Percentiles rank a stretch among this genome's conserved stretches.
These are phyloP conservation scores for Salmo trutta DNA, from an alignment of 2,797 vertebrate species.

Conservation along the genomic window DNA sequence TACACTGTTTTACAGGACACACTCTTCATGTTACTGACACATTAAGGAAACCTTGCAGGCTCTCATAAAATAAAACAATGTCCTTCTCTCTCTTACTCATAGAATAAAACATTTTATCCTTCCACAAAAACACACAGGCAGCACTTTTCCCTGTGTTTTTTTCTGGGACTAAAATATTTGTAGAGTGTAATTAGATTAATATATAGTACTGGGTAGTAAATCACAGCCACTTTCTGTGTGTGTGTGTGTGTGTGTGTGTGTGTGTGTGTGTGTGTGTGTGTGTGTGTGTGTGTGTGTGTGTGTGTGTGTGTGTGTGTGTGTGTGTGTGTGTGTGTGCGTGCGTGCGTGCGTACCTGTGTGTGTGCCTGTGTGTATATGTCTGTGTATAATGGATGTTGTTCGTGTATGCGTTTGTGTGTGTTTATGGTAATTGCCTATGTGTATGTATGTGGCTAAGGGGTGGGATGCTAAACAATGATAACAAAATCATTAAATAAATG, in stretches of 20 bases:
- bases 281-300: constrained; percentile 4
- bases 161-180: constrained; percentile 65
- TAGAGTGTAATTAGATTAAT: constrained; percentile 79
- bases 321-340: neutral
- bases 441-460: constrained; percentile 20
- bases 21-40: constrained; percentile 68
- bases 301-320: constrained; percentile 6
- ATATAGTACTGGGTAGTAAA: constrained; percentile 72
- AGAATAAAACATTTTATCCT: constrained; percentile 68
- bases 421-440: constrained; percentile 12
- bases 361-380: neutral
- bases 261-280: constrained; percentile 14
- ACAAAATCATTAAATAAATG: constrained; percentile 60
- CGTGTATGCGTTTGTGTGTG: constrained; percentile 14
- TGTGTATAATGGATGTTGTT: constrained; percentile 14
- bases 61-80: constrained; percentile 73
- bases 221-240: constrained; percentile 40
- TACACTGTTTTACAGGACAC: constrained; percentile 50
- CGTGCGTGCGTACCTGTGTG: constrained; percentile 9
- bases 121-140: constrained; percentile 70
- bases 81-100: constrained; percentile 67
- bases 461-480: constrained; percentile 55
- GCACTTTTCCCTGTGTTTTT: constrained; percentile 67
- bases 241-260: constrained; percentile 2
- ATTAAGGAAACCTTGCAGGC: constrained; percentile 70